A percentile compares a stretch with the other conserved stretches of the same genome.
phyloP scores from a whole-genome alignment of 2,888 invertebrate species.

The Rhopalosiphum nymphaeae region DNA sequence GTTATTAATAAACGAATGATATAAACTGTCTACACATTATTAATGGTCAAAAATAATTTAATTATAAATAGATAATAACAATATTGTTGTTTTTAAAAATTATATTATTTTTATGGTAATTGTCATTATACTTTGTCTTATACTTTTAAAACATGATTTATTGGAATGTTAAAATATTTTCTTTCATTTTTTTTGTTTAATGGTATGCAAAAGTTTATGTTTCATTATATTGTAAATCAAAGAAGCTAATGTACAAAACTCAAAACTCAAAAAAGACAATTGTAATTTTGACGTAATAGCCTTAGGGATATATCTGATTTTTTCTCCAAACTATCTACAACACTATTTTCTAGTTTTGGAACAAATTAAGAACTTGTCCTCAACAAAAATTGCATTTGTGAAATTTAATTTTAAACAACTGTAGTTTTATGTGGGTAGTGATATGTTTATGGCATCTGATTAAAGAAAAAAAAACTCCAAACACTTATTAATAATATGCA shows the following conservation, averaged over 20 bases:
- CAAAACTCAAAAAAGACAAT: neutral
- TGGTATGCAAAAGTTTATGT: neutral
- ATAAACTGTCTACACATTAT: neutral
- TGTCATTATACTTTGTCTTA: neutral
- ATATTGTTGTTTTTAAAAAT: neutral
- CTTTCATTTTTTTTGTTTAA: neutral
- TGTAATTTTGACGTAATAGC: slow-evolving; percentile 11
- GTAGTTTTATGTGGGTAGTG: neutral
- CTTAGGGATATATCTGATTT: slow-evolving; percentile 39
- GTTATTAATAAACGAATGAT: neutral
- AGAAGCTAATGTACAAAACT: neutral
- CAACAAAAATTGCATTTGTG: slow-evolving; percentile 35
- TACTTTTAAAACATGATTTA: neutral
- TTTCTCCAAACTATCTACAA: slow-evolving; percentile 37
- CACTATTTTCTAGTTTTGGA: slow-evolving; percentile 44
- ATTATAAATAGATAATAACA: neutral
- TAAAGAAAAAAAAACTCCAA: slow-evolving; percentile 12
- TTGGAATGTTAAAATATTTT: neutral
- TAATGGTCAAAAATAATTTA: neutral
- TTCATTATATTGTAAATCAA: slow-evolving; percentile 27
- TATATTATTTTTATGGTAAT: neutral
- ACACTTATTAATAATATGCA: neutral
- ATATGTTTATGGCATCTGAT: slow-evolving; percentile 4
- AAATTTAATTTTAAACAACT: slow-evolving; percentile 40
- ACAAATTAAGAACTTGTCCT: slow-evolving; percentile 57